Evolutionary conservation across 2,797 vertebrate genomes (phyloP), one percentile per base, ranked within the genome.

Genomic region (Streptopelia turtur): DNA sequence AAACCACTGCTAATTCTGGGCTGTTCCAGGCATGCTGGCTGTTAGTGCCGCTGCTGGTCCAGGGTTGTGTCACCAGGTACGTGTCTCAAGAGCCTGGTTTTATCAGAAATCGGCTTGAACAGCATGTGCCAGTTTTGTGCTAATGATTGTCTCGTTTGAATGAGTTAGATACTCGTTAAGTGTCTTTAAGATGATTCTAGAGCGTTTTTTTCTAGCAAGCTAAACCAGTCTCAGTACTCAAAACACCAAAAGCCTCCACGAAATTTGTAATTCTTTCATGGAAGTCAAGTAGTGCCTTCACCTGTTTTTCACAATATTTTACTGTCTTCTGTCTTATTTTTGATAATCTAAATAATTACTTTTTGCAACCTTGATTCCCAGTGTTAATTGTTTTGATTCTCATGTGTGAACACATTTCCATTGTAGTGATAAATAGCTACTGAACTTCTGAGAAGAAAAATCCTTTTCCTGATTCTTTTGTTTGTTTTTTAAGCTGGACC

Each of bases 401-500:
- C 4, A 4, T 12, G 11, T 56, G 27, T 75, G 65, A 77, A 28
- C 70, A 33, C 3, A 6, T 90, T 89, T 93, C 27, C 16, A 1
- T 50, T 83, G 57, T 33, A 53, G 25, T 41, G 64, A 80, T 78
- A 85, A 81, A 37, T 21, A 76, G 50, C 57, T 81, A 37, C 35
- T 55, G 37, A 84, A 52, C 50, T 92, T 89, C 14, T 53, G 69
- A 95, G 88, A 94, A 88, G 47, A 80, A 64, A 95, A 87, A 50
- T 56, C 30, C 18, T 89, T 63, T 90, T 28, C 91, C 81, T 90
- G 17, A 75, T 78, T 88, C 16, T 82, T 59, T 57, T 39, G 11
- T 85, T 89, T 93, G 21, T 35, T 83, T 90, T 83, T 95, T 43
- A 87, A 99, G 99, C 98, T 65, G 98, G 99, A 94, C 99, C 99